These are phyloP conservation scores for Protophormia terraenovae DNA, from an alignment of 2,888 invertebrate species.

Conservation along the genomic window DNA sequence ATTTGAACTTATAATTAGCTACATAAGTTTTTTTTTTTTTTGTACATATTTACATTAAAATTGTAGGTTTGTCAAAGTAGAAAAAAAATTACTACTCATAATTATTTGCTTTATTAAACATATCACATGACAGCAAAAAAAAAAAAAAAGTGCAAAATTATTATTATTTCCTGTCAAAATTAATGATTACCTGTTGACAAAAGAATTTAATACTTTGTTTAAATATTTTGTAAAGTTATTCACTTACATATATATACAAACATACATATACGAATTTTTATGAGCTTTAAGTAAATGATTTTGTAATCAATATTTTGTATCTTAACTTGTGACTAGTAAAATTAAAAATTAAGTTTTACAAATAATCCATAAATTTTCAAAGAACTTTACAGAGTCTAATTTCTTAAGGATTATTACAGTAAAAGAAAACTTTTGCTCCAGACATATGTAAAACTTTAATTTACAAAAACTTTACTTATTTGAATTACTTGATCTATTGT, in stretches of 20 bases:
- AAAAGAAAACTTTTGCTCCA: too few relatives aligned
- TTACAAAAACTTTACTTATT: neutral
- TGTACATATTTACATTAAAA: neutral
- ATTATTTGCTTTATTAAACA: slow-evolving; percentile 65
- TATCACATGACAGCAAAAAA: slow-evolving; percentile 40
- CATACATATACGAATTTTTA: too few relatives aligned
- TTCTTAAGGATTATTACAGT: too few relatives aligned
- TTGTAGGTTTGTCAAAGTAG: neutral
- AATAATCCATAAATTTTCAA: too few relatives aligned
- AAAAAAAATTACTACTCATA: slow-evolving; percentile 19
- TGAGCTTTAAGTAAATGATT: too few relatives aligned
- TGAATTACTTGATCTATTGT: neutral
- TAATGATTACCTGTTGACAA: slow-evolving; percentile 27
- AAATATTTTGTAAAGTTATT: too few relatives aligned
- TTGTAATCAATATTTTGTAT: too few relatives aligned
- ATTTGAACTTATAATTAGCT: slow-evolving; percentile 34
- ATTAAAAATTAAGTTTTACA: too few relatives aligned
- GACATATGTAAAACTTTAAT: too few relatives aligned
- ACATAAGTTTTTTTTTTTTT: neutral
- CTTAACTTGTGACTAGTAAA: too few relatives aligned
- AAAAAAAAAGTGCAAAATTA: neutral
- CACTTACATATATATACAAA: too few relatives aligned
- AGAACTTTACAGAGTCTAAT: too few relatives aligned
- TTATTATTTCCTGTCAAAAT: slow-evolving; percentile 37
- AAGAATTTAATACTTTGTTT: neutral